phyloP scores from a whole-genome alignment of 2,113 vertebrate species.

The Acrocephalus arundinaceus region DNA sequence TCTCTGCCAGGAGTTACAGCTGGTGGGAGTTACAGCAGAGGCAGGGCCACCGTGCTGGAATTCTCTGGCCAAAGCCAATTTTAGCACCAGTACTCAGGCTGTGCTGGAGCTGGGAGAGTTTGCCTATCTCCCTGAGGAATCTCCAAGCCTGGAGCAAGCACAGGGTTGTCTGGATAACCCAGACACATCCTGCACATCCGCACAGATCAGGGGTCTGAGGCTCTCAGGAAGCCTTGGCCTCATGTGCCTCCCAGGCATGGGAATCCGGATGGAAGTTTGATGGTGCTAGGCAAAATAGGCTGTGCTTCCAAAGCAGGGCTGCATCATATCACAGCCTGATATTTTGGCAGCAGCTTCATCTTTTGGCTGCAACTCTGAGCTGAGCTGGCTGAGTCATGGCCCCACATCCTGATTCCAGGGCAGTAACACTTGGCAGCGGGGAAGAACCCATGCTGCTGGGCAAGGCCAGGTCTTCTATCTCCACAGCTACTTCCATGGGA shows the following conservation, averaged over 20 bases:
- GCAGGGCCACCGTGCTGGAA: background rate
- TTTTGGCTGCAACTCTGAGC: background rate
- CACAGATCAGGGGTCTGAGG: background rate
- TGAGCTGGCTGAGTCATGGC: background rate
- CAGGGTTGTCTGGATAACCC: background rate
- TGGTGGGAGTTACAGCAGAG: background rate
- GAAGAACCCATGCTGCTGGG: background rate
- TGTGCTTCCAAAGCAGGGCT: slow-evolving; percentile 14
- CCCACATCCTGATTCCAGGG: background rate
- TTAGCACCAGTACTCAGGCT: background rate
- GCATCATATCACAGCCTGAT: background rate
- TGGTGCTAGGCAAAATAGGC: background rate
- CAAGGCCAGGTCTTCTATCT: background rate
- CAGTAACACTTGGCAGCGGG: accelerated
- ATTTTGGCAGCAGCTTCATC: background rate
- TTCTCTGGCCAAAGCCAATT: background rate
- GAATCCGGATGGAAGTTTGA: background rate
- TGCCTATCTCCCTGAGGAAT: background rate
- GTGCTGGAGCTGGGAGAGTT: background rate
- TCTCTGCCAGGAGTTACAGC: background rate
- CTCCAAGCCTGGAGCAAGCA: background rate
- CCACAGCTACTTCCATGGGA: background rate
- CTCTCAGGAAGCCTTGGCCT: background rate
- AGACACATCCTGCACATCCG: background rate
- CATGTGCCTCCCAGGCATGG: background rate